Evolutionary conservation across 2,797 vertebrate species (phyloP).

Genomic region (Sebastes paucispinis): DNA sequence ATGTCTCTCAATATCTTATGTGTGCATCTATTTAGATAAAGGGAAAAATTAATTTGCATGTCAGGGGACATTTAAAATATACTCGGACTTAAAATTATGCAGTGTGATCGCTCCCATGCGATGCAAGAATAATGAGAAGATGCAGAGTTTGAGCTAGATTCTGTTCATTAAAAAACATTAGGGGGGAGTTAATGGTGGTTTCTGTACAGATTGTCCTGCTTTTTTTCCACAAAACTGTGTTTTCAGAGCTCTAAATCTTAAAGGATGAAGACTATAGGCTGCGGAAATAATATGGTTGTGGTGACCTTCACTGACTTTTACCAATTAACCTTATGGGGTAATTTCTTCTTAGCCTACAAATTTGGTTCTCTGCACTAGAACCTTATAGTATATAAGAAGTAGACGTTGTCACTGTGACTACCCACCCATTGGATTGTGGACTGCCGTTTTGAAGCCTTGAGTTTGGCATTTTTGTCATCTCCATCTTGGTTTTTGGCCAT

Average conservation of each 20-base stretch:
- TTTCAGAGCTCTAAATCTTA: not conserved
- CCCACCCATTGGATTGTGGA: not conserved
- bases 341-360: not conserved
- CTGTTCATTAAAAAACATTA: constrained; percentile 51
- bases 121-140: constrained; percentile 56
- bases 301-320: constrained; percentile 9
- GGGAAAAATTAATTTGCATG: not conserved
- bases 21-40: constrained; percentile 37
- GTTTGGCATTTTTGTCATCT: no score
- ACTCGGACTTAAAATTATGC: constrained; percentile 26
- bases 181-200: constrained; percentile 6
- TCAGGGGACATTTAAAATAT: constrained; percentile 43
- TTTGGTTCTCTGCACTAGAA: not conserved
- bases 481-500: no score
- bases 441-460: not conserved
- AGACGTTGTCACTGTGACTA: not conserved
- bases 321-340: not conserved
- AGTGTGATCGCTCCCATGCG: constrained; percentile 34
- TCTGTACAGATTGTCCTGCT: not conserved
- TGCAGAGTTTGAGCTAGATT: constrained; percentile 30
- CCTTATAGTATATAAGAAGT: not conserved
- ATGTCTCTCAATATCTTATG: constrained; percentile 15
- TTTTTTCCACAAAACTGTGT: not conserved
- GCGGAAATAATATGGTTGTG: not conserved
- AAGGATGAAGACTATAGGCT: not conserved